These are phyloP conservation scores for Anhinga rufa DNA, from an alignment of 2,113 vertebrate species.

Conservation along the genomic window DNA sequence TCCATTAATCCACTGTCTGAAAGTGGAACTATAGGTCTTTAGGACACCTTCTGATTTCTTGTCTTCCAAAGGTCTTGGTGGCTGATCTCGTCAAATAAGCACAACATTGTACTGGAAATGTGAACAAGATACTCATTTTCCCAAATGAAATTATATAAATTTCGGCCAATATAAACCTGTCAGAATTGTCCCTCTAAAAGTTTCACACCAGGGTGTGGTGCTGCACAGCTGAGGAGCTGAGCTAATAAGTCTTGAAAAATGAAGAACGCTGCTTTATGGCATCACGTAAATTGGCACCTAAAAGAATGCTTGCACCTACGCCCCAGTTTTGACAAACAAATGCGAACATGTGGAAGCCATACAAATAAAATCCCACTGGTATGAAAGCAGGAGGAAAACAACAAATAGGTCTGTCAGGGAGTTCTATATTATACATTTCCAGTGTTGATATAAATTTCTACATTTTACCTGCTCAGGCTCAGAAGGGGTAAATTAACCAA, in stretches of 20 bases:
- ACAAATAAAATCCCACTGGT: neutral
- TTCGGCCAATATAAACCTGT: constrained; percentile 58
- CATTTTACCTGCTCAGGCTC: constrained; percentile 21
- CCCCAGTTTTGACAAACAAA: constrained; percentile 47
- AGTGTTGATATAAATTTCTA: constrained; percentile 18
- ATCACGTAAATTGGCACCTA: constrained; percentile 52
- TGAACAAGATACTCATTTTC: constrained; percentile 13
- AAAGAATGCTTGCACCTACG: constrained; percentile 18
- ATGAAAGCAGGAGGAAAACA: neutral
- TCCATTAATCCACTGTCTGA: neutral
- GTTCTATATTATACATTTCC: neutral
- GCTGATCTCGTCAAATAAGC: neutral
- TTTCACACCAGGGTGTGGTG: constrained; percentile 66
- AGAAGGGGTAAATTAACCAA: constrained; percentile 14
- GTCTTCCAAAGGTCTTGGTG: neutral
- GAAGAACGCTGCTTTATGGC: constrained; percentile 57
- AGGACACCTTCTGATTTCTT: neutral
- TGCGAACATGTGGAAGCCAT: constrained; percentile 17
- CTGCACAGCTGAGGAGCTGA: constrained; percentile 67
- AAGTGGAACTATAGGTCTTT: neutral
- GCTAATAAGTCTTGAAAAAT: constrained; percentile 71
- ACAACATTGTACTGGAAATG: constrained; percentile 9
- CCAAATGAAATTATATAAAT: constrained; percentile 54
- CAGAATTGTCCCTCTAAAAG: constrained; percentile 43
- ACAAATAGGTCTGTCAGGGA: neutral